Conservation (phyloP, 2,113 vertebrate genomes). For the Prietella phreatophila region DNA sequence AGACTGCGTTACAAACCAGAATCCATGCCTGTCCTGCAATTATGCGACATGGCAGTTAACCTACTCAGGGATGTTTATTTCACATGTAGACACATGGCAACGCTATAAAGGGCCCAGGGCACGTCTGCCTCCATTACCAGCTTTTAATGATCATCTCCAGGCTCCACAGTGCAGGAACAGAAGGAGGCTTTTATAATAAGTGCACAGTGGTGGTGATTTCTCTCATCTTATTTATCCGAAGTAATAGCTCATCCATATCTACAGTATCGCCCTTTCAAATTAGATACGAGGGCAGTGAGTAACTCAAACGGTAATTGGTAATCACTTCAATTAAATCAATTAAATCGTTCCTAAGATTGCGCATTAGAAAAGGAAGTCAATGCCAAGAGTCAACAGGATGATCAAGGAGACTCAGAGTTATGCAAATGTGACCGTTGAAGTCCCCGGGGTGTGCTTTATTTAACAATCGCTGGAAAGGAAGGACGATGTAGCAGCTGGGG, state of each 20-base stretch:
- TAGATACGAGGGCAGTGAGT: no score
- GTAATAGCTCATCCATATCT: background rate
- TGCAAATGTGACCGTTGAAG: background rate
- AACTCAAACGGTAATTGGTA: background rate
- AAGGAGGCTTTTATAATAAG: conserved; percentile 40
- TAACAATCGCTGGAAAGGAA: background rate
- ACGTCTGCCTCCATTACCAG: conserved; percentile 7
- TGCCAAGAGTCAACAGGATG: background rate
- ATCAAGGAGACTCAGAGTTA: background rate
- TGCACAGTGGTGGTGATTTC: conserved; percentile 12
- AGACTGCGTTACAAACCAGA: conserved; percentile 34
- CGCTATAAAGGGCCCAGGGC: background rate
- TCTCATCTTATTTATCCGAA: background rate
- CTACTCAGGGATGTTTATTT: background rate
- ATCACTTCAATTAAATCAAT: background rate
- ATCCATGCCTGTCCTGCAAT: background rate
- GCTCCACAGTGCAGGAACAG: background rate
- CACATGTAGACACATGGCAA: background rate
- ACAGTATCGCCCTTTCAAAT: background rate
- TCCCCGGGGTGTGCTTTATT: background rate
- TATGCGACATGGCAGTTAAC: conserved; percentile 6
- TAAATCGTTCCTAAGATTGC: background rate
- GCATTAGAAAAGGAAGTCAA: background rate
- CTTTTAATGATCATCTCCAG: conserved; percentile 35
- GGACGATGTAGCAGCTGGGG: background rate